Evolutionary conservation across 2,797 vertebrate species (phyloP).

Genomic region (Eremophila alpestris): DNA sequence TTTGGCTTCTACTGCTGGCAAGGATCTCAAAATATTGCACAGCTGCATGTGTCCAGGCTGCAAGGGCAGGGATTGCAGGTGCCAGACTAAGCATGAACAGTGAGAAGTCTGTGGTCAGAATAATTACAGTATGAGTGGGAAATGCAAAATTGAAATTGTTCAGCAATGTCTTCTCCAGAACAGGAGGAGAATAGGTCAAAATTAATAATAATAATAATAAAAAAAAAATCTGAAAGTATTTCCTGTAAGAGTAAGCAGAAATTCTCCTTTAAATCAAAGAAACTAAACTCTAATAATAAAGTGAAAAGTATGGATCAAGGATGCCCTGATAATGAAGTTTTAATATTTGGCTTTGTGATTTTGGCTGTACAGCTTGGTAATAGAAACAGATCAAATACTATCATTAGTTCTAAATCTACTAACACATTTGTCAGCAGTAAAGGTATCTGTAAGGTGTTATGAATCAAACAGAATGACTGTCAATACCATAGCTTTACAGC

Average conservation of each 20-base stretch:
- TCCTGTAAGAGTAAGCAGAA: not conserved
- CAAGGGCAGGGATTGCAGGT: not conserved
- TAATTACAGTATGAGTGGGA: not conserved
- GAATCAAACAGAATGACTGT: not conserved
- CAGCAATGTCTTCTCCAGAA: not conserved
- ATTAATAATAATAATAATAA: not conserved
- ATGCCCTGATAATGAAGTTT: not conserved
- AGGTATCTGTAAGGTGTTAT: not conserved
- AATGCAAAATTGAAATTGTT: not conserved
- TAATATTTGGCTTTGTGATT: not conserved
- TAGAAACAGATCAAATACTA: not conserved
- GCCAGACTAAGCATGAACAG: not conserved
- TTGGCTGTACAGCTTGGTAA: not conserved
- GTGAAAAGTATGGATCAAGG: not conserved
- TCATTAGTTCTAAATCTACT: not conserved
- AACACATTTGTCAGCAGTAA: not conserved
- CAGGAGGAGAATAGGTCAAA: not conserved
- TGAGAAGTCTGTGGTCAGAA: not conserved
- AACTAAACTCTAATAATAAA: not conserved
- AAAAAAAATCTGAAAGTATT: not conserved
- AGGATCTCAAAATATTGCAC: not conserved
- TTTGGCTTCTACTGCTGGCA: not conserved
- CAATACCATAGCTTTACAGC: not conserved
- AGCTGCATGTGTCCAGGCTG: not conserved
- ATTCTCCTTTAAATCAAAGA: not conserved